Conservation (phyloP, 2,888 invertebrate genomes). For the Heliothis peltigera region DNA sequence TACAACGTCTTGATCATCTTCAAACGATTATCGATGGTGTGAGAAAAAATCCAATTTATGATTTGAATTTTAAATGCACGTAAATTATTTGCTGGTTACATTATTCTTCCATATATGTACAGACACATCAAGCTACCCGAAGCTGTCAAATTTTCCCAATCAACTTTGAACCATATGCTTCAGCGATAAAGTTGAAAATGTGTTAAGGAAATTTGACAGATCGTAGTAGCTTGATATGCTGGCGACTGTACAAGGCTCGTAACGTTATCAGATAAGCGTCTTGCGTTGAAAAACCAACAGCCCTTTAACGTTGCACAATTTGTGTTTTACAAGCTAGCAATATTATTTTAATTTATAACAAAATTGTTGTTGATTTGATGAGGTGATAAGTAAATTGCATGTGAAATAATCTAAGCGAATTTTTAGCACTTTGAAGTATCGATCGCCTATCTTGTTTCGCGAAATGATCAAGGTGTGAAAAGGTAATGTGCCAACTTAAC, state of each 20-base stretch:
- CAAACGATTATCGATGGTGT: slow-evolving; percentile 65
- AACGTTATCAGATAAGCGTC: slow-evolving; percentile 50
- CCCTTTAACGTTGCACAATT: slow-evolving; percentile 46
- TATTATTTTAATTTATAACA: slow-evolving; percentile 43
- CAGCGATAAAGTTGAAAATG: too few relatives aligned
- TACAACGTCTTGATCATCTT: slow-evolving; percentile 65
- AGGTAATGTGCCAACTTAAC: too few relatives aligned
- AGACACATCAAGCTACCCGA: too few relatives aligned
- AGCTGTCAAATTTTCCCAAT: too few relatives aligned
- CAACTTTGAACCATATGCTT: too few relatives aligned
- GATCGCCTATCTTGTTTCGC: too few relatives aligned
- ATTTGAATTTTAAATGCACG: slow-evolving; percentile 59
- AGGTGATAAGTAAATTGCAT: slow-evolving; percentile 13
- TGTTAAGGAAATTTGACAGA: too few relatives aligned
- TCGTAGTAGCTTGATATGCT: too few relatives aligned
- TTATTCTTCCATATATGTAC: slow-evolving; percentile 55
- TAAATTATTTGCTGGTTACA: slow-evolving; percentile 48
- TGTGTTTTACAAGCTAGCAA: slow-evolving; percentile 20
- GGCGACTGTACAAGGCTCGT: slow-evolving; percentile 31
- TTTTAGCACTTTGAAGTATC: background rate
- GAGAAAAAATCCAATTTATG: slow-evolving; percentile 61
- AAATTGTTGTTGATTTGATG: slow-evolving; percentile 38
- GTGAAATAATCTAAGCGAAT: background rate
- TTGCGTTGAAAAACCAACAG: slow-evolving; percentile 35
- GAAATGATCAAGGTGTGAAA: too few relatives aligned